Conservation (phyloP, 2,888 invertebrate species). For the Calliopum simillimum region DNA sequence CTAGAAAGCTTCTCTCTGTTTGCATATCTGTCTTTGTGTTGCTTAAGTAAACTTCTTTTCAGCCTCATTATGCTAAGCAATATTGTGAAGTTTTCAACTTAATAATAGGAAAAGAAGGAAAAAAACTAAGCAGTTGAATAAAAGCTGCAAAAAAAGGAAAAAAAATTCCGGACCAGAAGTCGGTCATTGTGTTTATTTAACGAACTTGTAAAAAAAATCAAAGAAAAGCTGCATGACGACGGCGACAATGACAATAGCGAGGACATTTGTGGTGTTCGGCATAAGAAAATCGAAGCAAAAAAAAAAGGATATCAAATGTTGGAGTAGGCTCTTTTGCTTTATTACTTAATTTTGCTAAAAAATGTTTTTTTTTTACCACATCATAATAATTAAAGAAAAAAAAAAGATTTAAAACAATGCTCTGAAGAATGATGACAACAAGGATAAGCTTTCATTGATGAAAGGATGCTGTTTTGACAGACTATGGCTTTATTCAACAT, state of each 20-base stretch:
- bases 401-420: slow-evolving; percentile 17
- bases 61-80: slow-evolving; percentile 15
- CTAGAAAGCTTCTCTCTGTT: background rate
- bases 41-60: slow-evolving; percentile 19
- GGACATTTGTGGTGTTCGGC: background rate
- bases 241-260: background rate
- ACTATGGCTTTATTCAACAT: background rate
- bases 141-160: slow-evolving; percentile 1
- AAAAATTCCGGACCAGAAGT: slow-evolving; percentile 4
- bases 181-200: slow-evolving; percentile 32
- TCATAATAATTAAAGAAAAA: too few relatives aligned
- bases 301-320: slow-evolving; percentile 5
- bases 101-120: background rate
- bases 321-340: slow-evolving; percentile 3
- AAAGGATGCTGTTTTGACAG: background rate
- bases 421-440: slow-evolving; percentile 10
- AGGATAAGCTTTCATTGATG: slow-evolving; percentile 1
- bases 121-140: background rate
- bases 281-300: background rate
- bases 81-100: slow-evolving; percentile 20
- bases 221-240: background rate
- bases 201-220: slow-evolving; percentile 26
- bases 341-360: background rate
- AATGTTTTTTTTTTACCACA: background rate
- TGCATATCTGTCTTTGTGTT: background rate